A percentile compares a stretch with the other conserved stretches of the same genome.
phyloP scores from a whole-genome alignment of 2,888 invertebrate species.

The Strigamia transsilvanica region DNA sequence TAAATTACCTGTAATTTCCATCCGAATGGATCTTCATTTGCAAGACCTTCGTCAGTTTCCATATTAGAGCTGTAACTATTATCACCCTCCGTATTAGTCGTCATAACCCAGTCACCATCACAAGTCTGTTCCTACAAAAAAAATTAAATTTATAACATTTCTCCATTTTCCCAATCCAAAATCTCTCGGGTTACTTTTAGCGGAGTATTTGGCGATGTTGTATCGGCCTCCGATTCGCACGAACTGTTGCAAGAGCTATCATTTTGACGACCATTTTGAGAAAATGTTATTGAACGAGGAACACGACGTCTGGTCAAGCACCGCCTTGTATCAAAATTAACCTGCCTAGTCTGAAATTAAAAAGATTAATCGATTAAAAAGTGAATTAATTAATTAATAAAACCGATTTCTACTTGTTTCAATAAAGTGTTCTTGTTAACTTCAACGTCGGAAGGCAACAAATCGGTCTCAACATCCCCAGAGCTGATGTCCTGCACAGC shows the following conservation, averaged over 20 bases:
- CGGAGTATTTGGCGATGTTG: conserved; percentile 61
- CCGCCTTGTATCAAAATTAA: conserved; percentile 35
- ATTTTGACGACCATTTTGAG: conserved; percentile 2
- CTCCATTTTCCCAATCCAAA: not conserved
- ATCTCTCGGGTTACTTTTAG: conserved; percentile 57
- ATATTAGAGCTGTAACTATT: conserved; percentile 82
- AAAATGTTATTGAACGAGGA: conserved; percentile 41
- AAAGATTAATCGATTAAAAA: not conserved
- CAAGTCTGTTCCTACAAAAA: conserved; percentile 53
- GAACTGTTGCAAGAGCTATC: conserved; percentile 62
- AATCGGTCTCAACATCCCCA: conserved; percentile 57
- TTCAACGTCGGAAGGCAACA: conserved; percentile 56
- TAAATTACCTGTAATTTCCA: conserved; percentile 67
- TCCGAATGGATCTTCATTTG: conserved; percentile 69
- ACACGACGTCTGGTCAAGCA: conserved; percentile 5
- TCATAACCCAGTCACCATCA: conserved; percentile 85
- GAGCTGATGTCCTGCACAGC: conserved; percentile 57
- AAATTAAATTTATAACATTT: not conserved
- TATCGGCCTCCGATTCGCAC: conserved; percentile 72
- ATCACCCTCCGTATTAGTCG: conserved; percentile 82
- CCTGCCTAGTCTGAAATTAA: not conserved
- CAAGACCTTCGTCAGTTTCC: conserved; percentile 69
- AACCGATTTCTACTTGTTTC: conserved; percentile 18
- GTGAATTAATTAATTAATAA: not conserved
- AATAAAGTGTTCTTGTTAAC: not conserved